These are phyloP conservation scores for Panthera tigris DNA, from an alignment of 2,113 vertebrate species.

Conservation along the genomic window DNA sequence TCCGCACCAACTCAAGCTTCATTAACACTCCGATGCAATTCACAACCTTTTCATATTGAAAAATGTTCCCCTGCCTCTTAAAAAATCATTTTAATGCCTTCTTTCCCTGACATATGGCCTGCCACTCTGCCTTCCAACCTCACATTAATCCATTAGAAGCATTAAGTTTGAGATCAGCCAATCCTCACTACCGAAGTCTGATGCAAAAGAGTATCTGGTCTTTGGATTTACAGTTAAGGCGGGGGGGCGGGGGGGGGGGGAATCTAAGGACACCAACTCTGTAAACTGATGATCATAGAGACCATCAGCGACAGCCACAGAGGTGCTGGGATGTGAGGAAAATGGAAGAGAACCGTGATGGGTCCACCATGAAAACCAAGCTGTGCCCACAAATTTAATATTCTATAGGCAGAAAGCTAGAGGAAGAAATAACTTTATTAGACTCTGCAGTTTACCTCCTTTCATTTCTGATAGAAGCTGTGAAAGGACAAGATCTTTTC, in stretches of 20 bases:
- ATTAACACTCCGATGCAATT: neutral
- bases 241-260: neutral
- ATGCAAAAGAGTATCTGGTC: neutral
- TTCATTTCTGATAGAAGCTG: neutral
- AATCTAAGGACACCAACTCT: neutral
- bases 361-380: neutral
- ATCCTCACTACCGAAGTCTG: neutral
- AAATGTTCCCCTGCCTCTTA: neutral
- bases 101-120: neutral
- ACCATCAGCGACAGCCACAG: neutral
- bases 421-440: neutral
- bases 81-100: neutral
- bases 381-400: neutral
- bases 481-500: neutral
- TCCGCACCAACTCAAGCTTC: neutral
- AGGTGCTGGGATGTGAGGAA: neutral
- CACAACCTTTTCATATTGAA: neutral
- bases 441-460: neutral
- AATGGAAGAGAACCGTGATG: neutral
- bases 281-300: neutral
- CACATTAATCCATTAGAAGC: neutral
- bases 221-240: neutral
- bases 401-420: neutral
- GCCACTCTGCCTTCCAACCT: neutral
- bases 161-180: neutral